phyloP scores from a whole-genome alignment of 2,113 vertebrate genomes.

The Neomonachus schauinslandi region DNA sequence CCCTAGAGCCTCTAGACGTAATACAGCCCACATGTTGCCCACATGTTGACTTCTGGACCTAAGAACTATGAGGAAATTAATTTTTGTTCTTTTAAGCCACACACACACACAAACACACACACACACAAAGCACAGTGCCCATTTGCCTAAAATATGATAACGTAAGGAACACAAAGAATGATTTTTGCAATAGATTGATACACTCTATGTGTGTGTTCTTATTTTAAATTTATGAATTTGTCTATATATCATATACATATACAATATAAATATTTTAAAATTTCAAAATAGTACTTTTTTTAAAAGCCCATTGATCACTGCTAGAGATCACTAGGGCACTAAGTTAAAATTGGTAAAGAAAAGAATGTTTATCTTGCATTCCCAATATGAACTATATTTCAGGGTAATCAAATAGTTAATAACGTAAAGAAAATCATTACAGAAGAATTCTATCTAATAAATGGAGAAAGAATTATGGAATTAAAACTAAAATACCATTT shows the following conservation, averaged over 20 bases:
- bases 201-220: not conserved
- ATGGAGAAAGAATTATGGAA: not conserved
- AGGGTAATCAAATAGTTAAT: not conserved
- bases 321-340: not conserved
- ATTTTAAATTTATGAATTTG: not conserved
- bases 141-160: not conserved
- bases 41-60: not conserved
- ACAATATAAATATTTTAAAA: not conserved
- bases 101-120: not conserved
- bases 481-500: slow-evolving; percentile 11
- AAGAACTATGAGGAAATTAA: not conserved
- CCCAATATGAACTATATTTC: not conserved
- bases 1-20: not conserved
- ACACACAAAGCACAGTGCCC: not conserved
- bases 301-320: not conserved
- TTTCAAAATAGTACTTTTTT: not conserved
- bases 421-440: not conserved
- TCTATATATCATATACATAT: not conserved
- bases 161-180: not conserved
- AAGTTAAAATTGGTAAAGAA: not conserved
- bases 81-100: not conserved
- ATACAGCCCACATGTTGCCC: too few species aligned
- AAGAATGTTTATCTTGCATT: not conserved
- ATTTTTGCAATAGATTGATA: not conserved
- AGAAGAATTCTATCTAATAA: not conserved